Percentiles rank a stretch among this genome's conserved stretches.
These are phyloP conservation scores for Amphilophus citrinellus DNA, from an alignment of 2,113 vertebrate species.

Conservation along the genomic window DNA sequence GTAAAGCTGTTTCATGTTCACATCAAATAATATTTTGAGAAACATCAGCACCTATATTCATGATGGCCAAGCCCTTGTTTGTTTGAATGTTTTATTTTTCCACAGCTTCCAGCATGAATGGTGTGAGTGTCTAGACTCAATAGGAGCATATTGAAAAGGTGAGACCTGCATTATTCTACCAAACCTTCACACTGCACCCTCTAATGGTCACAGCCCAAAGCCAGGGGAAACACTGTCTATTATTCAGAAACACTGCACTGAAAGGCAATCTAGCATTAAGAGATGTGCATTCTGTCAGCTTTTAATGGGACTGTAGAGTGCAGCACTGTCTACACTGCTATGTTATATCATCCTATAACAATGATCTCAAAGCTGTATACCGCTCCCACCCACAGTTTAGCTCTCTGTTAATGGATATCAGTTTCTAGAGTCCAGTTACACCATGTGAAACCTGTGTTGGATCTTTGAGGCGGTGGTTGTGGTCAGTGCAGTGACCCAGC, in stretches of 20 bases:
- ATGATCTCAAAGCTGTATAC: background rate
- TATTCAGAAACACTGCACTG: background rate
- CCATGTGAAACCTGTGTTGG: constrained; percentile 8
- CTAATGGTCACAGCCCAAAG: background rate
- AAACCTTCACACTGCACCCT: background rate
- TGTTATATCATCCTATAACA: background rate
- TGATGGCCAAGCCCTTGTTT: background rate
- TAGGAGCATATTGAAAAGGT: background rate
- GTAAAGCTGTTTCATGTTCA: background rate
- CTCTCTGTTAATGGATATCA: constrained; percentile 23
- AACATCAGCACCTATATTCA: background rate
- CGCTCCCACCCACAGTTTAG: constrained; percentile 2
- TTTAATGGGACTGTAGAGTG: background rate
- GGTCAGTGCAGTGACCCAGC: background rate
- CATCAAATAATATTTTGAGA: background rate
- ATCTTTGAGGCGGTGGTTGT: background rate
- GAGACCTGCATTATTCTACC: constrained; percentile 4
- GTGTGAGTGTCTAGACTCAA: background rate
- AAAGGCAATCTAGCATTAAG: background rate
- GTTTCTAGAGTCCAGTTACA: constrained; percentile 44
- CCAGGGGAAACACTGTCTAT: background rate
- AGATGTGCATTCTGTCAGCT: background rate
- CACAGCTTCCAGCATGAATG: background rate
- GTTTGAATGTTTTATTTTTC: constrained; percentile 13
- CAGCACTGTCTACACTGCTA: background rate